These are phyloP conservation scores for Busseola fusca DNA, from an alignment of 2,888 invertebrate species.

Conservation along the genomic window DNA sequence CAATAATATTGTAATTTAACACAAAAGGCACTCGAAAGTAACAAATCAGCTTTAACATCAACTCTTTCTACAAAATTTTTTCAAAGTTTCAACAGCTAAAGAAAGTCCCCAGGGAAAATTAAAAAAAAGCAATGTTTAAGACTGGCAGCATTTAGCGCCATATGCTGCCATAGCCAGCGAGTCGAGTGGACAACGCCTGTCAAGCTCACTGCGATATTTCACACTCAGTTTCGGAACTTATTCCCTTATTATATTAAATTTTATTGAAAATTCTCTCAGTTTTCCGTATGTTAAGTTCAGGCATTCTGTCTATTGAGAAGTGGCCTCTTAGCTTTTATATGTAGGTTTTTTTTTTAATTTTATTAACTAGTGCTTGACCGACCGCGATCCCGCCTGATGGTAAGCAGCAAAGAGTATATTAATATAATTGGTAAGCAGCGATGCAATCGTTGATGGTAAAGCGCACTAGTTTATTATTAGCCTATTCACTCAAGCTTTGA, in stretches of 20 bases:
- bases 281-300: constrained; percentile 10
- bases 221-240: constrained; percentile 23
- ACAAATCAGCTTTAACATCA: neutral
- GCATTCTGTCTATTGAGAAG: neutral
- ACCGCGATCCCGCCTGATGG: too few relatives aligned
- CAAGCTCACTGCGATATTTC: constrained; percentile 39
- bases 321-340: neutral
- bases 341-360: too few relatives aligned
- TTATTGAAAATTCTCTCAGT: neutral
- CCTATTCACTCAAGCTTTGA: too few relatives aligned
- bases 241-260: constrained; percentile 25
- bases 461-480: too few relatives aligned
- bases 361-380: too few relatives aligned
- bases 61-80: neutral
- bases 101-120: constrained; percentile 6
- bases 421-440: too few relatives aligned
- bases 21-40: neutral
- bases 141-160: constrained; percentile 13
- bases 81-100: neutral
- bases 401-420: too few relatives aligned
- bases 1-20: neutral
- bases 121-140: constrained; percentile 31
- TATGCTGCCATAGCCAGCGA: constrained; percentile 11
- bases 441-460: too few relatives aligned
- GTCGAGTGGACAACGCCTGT: constrained; percentile 42